Conservation (phyloP, 2,888 invertebrate genomes). For the Xestia ashworthii region DNA sequence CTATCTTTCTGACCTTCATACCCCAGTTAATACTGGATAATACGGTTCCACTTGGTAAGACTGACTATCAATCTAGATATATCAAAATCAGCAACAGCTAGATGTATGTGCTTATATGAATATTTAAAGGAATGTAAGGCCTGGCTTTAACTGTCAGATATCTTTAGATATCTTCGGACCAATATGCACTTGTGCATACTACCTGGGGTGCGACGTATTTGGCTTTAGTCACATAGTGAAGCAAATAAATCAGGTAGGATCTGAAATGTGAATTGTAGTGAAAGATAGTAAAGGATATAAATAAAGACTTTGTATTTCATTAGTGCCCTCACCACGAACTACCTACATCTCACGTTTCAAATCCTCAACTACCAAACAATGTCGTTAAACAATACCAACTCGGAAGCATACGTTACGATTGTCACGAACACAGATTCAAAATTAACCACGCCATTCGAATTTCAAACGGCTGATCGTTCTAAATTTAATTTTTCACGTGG, state of each 20-base stretch:
- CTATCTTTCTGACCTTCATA: neutral
- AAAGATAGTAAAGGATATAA: neutral
- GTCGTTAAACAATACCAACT: slow-evolving; percentile 27
- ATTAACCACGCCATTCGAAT: slow-evolving; percentile 64
- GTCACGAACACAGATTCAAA: slow-evolving; percentile 64
- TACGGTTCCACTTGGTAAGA: neutral
- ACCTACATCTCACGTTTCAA: neutral
- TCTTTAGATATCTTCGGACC: neutral
- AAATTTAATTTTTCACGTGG: slow-evolving; percentile 73
- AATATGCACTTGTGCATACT: neutral
- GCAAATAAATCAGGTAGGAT: neutral
- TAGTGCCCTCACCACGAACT: neutral
- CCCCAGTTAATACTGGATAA: neutral
- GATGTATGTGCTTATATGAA: too few species aligned
- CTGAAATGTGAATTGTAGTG: neutral
- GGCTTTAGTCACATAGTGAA: neutral
- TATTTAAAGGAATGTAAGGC: too few species aligned
- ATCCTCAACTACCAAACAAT: neutral
- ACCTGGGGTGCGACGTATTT: neutral
- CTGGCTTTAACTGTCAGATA: too few species aligned
- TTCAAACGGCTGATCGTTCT: slow-evolving; percentile 64
- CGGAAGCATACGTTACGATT: slow-evolving; percentile 43
- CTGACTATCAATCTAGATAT: too few species aligned
- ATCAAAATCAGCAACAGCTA: too few species aligned
- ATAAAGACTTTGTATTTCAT: neutral